Evolutionary conservation across 2,888 invertebrate genomes (phyloP), one percentile per base, ranked within the genome.

Genomic region (Synergus laeviventris): DNA sequence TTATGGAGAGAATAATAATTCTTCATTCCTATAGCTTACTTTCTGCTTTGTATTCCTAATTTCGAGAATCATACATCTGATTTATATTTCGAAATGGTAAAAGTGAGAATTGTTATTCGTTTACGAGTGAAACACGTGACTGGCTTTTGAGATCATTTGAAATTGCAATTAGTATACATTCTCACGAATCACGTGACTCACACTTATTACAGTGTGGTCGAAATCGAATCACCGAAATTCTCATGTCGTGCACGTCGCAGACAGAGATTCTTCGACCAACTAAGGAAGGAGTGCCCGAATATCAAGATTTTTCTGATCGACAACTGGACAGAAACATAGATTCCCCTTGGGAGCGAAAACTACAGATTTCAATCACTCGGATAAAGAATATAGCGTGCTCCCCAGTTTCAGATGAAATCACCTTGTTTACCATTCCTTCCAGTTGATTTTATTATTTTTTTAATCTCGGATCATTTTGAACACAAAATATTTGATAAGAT

Each of bases 251-350:
- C 70, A 49, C 70, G 70, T 70, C 49, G 49, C 45, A 49, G 16
- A n/a, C 49, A 31, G 49, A 70, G 49, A 70, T 70, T 70, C 49
- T 70, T 49, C 31, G 49, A 49, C 31, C 45, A 31, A 21, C 21
- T 18, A 66, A 66, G 66, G 42, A 66, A 66, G 66, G 42, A 70
- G 70, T 45, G 70, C 45, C 49, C 21, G n/a, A 45, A 49, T 31
- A 70, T 70, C 70, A 70, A 70, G 70, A 70, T 70, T 70, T 31
- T 70, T 49, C 70, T 70, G 70, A 70, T 70, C 70, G 45, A 70
- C 45, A 70, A 70, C 49, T 45, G 45, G 45, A 45, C 70, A 70
- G n/a, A n/a, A 31, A 14, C 14, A n/a, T 14, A 24, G 49, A 70
- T 70, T 70, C 49, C 49, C 70, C 70, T 4, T n/a, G 49, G 45